Base-by-base conservation (phyloP, 1,140 invertebrate genomes). In the Cepaea nemoralis region DNA sequence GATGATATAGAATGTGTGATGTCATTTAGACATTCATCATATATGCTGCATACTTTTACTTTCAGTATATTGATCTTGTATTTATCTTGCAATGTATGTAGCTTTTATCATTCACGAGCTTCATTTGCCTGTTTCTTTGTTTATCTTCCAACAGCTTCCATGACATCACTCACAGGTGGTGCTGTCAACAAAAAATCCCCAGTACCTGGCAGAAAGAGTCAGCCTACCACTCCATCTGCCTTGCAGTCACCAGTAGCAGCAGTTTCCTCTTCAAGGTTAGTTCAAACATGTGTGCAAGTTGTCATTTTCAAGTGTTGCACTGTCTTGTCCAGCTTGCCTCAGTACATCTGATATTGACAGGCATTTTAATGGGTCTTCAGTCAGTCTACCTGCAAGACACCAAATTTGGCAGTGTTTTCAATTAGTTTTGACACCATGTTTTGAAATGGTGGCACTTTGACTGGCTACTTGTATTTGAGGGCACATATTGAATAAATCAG, bases 141-240 rank as follows among this genome's bases (percentile, higher is more conserved):
- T 19, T 10, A 10, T 55, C n/a, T 55, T 19, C 6, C 5, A 5
- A 33, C 73, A 75, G 39, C 73, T 33, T 63, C 75, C 50, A 50
- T 55, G 2, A 35, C 77, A n/a, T 27, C 50, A 12, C 19, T 42
- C 1, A 50, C 63, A 27, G 42, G 75, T 16, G 31, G 1, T 16
- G 14, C 59, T 24, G 16, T 31, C 75, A 77, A 24, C 31, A 77
- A 77, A 35, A 77, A 77, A 66, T 77, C 75, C 16, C 75, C 75
- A n/a, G 66, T 55, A 55, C 75, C 75, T 3, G 33, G 37, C 12
- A 77, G 50, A 24, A 77, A 63, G 55, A 63, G 33, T 24, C 35
- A 42, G 24, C 31, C n/a, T 22, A 74, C 14, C 33, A 10, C 31
- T 2, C 50, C 71, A 8, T 31, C 71, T 31, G 22, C 42, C 19